Conservation (phyloP, 2,888 invertebrate genomes). For the Perizoma flavofasciatum region DNA sequence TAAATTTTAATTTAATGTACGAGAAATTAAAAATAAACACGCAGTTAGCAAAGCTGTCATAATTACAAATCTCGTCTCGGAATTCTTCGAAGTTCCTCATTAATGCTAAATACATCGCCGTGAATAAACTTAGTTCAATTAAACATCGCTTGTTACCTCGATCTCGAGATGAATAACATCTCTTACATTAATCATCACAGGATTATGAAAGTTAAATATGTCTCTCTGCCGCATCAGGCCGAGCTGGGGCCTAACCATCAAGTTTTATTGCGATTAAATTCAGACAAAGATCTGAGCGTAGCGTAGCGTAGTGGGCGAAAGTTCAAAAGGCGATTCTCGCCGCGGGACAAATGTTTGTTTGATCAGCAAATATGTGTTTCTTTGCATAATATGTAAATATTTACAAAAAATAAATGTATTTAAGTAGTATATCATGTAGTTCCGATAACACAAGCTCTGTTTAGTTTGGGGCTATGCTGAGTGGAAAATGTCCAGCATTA, state of each 20-base stretch:
- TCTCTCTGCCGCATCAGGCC: constrained; percentile 15
- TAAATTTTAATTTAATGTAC: too few species aligned
- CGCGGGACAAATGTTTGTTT: too few species aligned
- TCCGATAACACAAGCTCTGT: too few species aligned
- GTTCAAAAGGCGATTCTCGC: too few species aligned
- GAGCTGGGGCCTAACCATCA: not conserved
- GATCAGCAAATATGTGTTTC: too few species aligned
- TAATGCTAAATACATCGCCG: constrained; percentile 31
- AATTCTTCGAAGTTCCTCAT: constrained; percentile 28
- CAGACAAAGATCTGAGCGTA: too few species aligned
- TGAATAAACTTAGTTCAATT: constrained; percentile 37
- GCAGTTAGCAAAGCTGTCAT: constrained; percentile 12
- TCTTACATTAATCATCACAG: constrained; percentile 34
- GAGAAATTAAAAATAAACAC: constrained; percentile 3
- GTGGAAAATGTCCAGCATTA: too few species aligned
- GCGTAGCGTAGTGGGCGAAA: too few species aligned
- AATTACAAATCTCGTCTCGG: constrained; percentile 14
- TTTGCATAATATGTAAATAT: too few species aligned
- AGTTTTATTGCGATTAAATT: not conserved
- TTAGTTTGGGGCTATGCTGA: too few species aligned
- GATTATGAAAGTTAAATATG: constrained; percentile 33
- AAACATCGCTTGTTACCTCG: constrained; percentile 37
- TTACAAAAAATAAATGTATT: too few species aligned
- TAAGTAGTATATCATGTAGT: too few species aligned
- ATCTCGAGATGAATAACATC: constrained; percentile 34